Evolutionary conservation across 1,140 invertebrate species (phyloP).

Genomic region (Aphaenogaster rudis): DNA sequence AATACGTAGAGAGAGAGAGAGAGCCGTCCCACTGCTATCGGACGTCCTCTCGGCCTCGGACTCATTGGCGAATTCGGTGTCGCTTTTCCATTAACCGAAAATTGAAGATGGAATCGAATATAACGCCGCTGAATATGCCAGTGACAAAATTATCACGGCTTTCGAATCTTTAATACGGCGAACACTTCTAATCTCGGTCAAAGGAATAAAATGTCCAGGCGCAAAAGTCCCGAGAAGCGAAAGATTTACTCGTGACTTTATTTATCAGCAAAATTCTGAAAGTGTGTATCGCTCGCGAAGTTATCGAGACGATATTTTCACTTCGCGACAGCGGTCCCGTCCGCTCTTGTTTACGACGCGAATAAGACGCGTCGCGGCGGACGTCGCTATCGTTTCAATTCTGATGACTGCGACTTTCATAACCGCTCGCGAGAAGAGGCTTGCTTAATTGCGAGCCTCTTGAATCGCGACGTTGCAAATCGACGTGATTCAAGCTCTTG

Average conservation of each 20-base stretch:
- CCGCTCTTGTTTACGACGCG: not conserved
- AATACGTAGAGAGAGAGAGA: conserved; percentile 8
- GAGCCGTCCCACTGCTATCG: not conserved
- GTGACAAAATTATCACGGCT: not conserved
- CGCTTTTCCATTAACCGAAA: conserved; percentile 15
- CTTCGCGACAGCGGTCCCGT: not conserved
- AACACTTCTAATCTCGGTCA: not conserved
- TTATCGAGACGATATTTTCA: not conserved
- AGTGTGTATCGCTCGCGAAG: not conserved
- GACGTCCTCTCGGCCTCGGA: not conserved
- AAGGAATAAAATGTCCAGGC: not conserved
- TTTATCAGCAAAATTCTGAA: not conserved
- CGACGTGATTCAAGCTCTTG: not conserved
- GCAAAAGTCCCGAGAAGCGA: not conserved
- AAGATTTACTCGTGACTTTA: not conserved
- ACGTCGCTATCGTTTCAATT: conserved; percentile 24
- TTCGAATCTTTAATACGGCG: not conserved
- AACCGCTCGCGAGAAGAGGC: conserved; percentile 3
- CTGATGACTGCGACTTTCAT: conserved; percentile 30
- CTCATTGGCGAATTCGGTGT: not conserved
- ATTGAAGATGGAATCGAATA: conserved; percentile 7
- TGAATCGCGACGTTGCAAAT: conserved; percentile 19
- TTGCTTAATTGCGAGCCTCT: conserved; percentile 13
- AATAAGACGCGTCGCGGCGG: not conserved
- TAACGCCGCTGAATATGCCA: not conserved